phyloP scores from a whole-genome alignment of 2,888 invertebrate species.

The Phania funesta region DNA sequence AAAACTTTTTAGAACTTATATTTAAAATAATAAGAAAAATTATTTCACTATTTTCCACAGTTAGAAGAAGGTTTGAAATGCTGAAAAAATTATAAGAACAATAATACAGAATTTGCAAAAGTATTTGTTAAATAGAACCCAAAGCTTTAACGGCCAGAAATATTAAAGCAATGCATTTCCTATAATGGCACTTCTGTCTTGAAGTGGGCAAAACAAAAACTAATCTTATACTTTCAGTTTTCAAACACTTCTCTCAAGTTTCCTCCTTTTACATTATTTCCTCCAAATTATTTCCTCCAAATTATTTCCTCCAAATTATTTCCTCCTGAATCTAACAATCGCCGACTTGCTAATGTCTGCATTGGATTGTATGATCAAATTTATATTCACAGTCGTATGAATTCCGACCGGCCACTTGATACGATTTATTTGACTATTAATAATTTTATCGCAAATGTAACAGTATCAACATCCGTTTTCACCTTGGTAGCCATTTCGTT shows the following conservation, averaged over 20 bases:
- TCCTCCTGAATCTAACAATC: slow-evolving; percentile 92
- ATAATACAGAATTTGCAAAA: background rate
- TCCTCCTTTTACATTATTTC: too few species aligned
- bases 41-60: too few species aligned
- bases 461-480: slow-evolving; percentile 96
- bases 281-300: background rate
- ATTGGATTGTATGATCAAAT: slow-evolving; percentile 93
- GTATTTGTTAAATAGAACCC: background rate
- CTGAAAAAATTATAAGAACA: background rate
- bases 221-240: background rate
- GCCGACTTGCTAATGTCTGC: slow-evolving; percentile 93
- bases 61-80: background rate
- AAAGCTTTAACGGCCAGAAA: background rate
- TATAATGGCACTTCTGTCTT: background rate
- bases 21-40: too few species aligned
- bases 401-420: slow-evolving; percentile 93
- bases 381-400: slow-evolving; percentile 81
- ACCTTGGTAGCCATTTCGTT: slow-evolving; percentile 95
- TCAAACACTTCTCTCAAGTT: background rate
- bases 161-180: background rate
- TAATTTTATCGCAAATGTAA: slow-evolving; percentile 94
- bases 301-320: slow-evolving; percentile 89
- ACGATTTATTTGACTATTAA: slow-evolving; percentile 92
- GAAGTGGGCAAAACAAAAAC: background rate
- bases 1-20: too few species aligned